Evolutionary conservation across 2,113 vertebrate species (phyloP), one percentile per base, ranked within the genome.

Genomic region (Leucopsar rothschildi): DNA sequence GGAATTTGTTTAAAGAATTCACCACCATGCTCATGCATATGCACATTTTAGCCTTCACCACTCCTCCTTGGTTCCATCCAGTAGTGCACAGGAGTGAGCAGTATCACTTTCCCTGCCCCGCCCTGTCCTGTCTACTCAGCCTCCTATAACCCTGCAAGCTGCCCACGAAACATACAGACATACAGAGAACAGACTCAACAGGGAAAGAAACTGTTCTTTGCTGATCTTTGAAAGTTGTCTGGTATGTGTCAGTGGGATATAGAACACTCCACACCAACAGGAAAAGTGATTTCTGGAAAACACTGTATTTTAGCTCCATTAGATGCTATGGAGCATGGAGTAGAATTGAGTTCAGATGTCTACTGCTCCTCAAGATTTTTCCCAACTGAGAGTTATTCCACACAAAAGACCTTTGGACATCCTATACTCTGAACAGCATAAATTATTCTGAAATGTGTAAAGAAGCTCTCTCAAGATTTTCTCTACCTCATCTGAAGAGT

Each of bases 71-170:
- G 4, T 55, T 86, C 79, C 37, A 47, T 66, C n/a, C 40, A 47
- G 10, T 20, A 29, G 16, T 68, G 7, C 7, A 29, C 25, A 84
- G 9, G 10, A 50, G 24, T 25, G 20, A 63, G 28, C 12, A 77
- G 19, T 2, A 47, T 17, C 25, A 1, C 1, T 35, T 65, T 56
- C 33, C 19, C 33, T 29, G 11, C 6, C 10, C 7, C 3, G 4
- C 10, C 37, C 15, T 0, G 0, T 27, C 47, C 27, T 37, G 2
- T 71, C 24, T 71, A 6, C 16, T 50, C 8, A 0, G 0, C 33
- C 24, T 71, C 10, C 28, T 60, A 3, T 19, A 88, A 50, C 29
- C 12, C 47, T 47, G 25, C 2, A 3, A 84, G 42, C 3, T 71
- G 25, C 84, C 27, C 39, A 57, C 39, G 69, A 77, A 93, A 56